Conservation (phyloP, 2,113 vertebrate species). For the Saguinus imperator region DNA sequence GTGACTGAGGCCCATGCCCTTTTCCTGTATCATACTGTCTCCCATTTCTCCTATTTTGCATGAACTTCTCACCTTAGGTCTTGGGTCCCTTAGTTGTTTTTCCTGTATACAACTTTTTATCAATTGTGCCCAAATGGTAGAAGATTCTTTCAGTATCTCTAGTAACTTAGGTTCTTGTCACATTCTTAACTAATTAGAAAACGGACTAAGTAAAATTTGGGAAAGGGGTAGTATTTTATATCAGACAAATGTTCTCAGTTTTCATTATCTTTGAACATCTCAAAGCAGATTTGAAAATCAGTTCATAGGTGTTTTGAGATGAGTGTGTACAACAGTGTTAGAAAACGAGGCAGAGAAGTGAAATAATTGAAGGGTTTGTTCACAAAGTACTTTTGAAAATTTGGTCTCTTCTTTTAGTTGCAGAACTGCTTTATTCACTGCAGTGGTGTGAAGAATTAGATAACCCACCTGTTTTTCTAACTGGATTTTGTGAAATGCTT, state of each 20-base stretch:
- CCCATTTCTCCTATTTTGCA: not conserved
- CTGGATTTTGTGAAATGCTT: constrained; percentile 87
- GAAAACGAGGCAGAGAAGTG: not conserved
- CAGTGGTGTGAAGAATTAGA: constrained; percentile 96
- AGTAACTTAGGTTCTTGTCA: not conserved
- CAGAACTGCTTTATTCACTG: constrained; percentile 92
- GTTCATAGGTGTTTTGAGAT: not conserved
- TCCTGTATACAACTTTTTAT: not conserved
- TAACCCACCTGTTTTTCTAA: constrained; percentile 81
- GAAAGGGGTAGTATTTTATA: not conserved
- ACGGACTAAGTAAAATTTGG: not conserved
- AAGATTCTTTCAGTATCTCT: not conserved
- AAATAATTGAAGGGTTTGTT: not conserved
- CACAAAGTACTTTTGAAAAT: not conserved
- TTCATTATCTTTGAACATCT: not conserved
- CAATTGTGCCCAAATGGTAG: not conserved
- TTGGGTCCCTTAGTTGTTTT: not conserved
- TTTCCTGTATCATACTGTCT: not conserved
- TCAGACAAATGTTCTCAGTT: not conserved
- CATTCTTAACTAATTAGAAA: not conserved
- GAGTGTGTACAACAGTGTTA: not conserved
- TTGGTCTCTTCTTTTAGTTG: constrained; percentile 81
- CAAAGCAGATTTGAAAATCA: not conserved
- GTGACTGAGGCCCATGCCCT: not conserved
- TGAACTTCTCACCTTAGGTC: not conserved